phyloP scores from a whole-genome alignment of 2,888 invertebrate species.

The Himalopsyche japonica region DNA sequence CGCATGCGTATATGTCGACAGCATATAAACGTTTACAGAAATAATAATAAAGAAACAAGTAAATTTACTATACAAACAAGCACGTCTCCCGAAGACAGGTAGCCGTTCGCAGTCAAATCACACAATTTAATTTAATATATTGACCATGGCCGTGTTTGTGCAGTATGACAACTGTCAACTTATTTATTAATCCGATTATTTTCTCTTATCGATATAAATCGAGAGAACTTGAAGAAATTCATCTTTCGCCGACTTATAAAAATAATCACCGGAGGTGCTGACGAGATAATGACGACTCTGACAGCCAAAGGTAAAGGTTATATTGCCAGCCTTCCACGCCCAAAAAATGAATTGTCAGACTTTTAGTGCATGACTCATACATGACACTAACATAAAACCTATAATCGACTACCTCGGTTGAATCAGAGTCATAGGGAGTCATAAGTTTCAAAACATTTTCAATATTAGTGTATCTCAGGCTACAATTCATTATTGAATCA shows the following conservation, averaged over 20 bases:
- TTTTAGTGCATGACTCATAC: neutral
- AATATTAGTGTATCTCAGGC: neutral
- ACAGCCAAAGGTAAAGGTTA: neutral
- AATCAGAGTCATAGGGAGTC: neutral
- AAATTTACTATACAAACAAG: neutral
- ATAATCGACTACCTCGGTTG: neutral
- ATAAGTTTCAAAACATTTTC: neutral
- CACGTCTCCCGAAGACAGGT: neutral
- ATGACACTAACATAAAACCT: neutral
- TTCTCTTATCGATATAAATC: too few species aligned
- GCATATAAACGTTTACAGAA: conserved; percentile 12
- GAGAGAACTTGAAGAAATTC: too few species aligned
- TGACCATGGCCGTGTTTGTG: too few species aligned
- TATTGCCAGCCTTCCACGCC: neutral
- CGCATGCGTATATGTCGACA: neutral
- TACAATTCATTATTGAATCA: neutral
- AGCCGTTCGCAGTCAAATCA: neutral
- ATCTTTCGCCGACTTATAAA: too few species aligned
- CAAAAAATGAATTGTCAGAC: neutral
- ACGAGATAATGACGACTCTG: neutral
- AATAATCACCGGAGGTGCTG: neutral
- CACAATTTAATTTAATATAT: too few species aligned
- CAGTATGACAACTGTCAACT: too few species aligned
- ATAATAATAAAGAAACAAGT: neutral
- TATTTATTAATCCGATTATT: too few species aligned